These are phyloP conservation scores for Drosophila sucinea DNA, from an alignment of 1,140 invertebrate species.

Conservation along the genomic window DNA sequence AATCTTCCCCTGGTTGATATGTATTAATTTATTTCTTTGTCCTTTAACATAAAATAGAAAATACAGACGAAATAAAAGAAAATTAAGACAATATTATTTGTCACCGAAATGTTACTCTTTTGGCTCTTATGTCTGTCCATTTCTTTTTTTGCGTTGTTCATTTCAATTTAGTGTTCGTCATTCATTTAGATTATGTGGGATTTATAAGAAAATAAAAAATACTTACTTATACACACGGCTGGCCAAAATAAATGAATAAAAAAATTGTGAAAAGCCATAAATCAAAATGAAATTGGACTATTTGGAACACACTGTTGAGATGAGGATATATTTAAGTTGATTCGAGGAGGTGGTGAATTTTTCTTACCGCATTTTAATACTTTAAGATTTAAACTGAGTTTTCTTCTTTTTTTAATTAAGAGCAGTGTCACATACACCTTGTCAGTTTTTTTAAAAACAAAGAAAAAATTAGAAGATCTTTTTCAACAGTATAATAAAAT, in stretches of 20 bases:
- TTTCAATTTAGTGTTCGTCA: constrained; percentile 1
- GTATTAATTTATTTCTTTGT: constrained; percentile 59
- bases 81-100: background rate
- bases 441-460: too few species aligned
- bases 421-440: too few species aligned
- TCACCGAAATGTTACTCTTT: too few species aligned
- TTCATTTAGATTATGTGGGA: constrained; percentile 9
- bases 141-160: background rate
- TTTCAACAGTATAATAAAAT: too few species aligned
- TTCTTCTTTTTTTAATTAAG: too few species aligned
- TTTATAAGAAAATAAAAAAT: background rate
- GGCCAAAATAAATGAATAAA: constrained; percentile 4
- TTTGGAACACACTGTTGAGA: background rate
- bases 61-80: background rate
- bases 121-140: too few species aligned
- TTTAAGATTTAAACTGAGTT: too few species aligned
- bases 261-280: constrained; percentile 3
- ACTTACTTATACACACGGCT: background rate
- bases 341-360: background rate
- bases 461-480: too few species aligned
- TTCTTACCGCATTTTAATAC: background rate
- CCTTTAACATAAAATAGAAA: constrained; percentile 24
- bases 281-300: background rate
- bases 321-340: background rate
- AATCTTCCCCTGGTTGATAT: constrained; percentile 12